These are phyloP conservation scores for Acomys russatus DNA, from an alignment of 2,797 vertebrate genomes.

Conservation along the genomic window DNA sequence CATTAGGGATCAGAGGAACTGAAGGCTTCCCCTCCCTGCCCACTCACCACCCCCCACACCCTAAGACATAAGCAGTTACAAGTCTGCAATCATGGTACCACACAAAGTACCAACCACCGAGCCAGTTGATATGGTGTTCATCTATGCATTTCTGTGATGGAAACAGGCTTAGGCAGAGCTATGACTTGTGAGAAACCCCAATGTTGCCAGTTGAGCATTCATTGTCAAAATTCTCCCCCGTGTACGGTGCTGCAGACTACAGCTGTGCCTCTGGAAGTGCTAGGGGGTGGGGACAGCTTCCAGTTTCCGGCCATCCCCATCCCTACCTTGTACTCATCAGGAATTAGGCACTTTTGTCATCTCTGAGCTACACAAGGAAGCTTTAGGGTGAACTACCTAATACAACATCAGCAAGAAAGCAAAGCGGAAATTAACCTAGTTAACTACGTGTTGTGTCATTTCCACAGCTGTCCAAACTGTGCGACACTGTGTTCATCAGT, in stretches of 20 bases:
- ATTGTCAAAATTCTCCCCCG: not conserved
- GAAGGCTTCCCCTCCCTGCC: not conserved
- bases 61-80: not conserved
- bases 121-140: not conserved
- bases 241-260: not conserved
- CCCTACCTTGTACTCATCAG: not conserved
- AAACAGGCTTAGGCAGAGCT: not conserved
- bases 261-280: not conserved
- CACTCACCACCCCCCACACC: not conserved
- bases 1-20: not conserved
- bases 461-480: not conserved
- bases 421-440: too few relatives aligned
- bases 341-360: not conserved
- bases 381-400: not conserved
- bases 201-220: not conserved
- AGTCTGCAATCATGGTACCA: not conserved
- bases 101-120: not conserved
- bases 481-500: not conserved
- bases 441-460: not conserved
- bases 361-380: not conserved
- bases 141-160: not conserved
- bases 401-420: not conserved
- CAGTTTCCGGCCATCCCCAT: not conserved
- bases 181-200: not conserved
- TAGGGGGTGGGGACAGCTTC: not conserved